These are phyloP conservation scores for Trichacis sp. DNA, from an alignment of 2,888 invertebrate genomes.

Conservation along the genomic window DNA sequence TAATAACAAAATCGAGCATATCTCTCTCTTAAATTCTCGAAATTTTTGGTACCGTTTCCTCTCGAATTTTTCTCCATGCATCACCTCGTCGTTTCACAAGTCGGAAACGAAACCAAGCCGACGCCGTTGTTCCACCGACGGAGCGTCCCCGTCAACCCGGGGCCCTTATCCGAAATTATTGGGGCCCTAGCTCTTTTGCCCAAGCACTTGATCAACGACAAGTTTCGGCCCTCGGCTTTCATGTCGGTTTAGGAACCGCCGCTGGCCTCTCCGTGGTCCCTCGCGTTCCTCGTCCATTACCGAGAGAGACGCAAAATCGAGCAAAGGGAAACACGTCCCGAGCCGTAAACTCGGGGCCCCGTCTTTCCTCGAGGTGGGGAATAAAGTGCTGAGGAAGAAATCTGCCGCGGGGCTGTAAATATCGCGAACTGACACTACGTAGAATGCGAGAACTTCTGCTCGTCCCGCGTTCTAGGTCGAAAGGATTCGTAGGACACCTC, in stretches of 20 bases:
- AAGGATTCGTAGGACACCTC: slow-evolving; percentile 24
- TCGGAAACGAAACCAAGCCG: slow-evolving; percentile 57
- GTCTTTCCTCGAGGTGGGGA: slow-evolving; percentile 6
- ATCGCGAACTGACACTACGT: slow-evolving; percentile 61
- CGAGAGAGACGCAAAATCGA: slow-evolving; percentile 27
- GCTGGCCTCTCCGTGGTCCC: no score
- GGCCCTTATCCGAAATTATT: slow-evolving; percentile 59
- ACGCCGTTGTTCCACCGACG: slow-evolving; percentile 48
- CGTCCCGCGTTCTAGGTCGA: slow-evolving; percentile 26
- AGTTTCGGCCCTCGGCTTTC: slow-evolving; percentile 64
- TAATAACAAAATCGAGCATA: no score
- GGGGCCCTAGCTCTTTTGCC: slow-evolving; percentile 61
- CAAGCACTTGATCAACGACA: slow-evolving; percentile 67
- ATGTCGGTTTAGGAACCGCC: no score
- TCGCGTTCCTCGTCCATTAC: slow-evolving; percentile 34
- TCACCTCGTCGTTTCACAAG: no score
- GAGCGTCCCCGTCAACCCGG: slow-evolving; percentile 48
- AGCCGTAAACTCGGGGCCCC: slow-evolving; percentile 8
- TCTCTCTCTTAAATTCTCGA: no score
- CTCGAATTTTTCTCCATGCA: no score
- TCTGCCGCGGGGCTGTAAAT: slow-evolving; percentile 63
- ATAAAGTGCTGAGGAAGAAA: slow-evolving; percentile 58
- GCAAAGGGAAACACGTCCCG: slow-evolving; percentile 10
- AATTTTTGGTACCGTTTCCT: no score
- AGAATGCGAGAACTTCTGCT: slow-evolving; percentile 52